Percentiles rank a stretch among this genome's conserved stretches.
phyloP scores from a whole-genome alignment of 2,113 vertebrate genomes.

The Micromys minutus region DNA sequence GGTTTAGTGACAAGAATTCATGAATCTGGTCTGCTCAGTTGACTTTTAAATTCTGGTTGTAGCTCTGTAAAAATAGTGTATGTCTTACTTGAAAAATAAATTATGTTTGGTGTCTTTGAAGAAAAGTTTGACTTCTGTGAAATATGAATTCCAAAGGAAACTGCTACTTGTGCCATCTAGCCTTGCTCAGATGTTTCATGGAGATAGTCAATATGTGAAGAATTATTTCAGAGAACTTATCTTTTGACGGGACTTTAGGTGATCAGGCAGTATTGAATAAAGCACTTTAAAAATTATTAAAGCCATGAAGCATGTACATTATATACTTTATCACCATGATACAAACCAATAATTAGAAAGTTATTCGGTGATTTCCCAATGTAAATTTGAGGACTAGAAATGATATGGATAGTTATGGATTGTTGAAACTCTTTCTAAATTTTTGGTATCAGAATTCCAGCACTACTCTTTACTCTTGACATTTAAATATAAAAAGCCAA shows the following conservation, averaged over 20 bases:
- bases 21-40: not conserved
- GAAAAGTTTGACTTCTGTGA: not conserved
- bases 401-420: no score
- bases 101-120: not conserved
- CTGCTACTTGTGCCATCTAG: not conserved
- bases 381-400: not conserved
- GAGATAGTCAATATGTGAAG: not conserved
- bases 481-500: constrained; percentile 15
- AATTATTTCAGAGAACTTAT: not conserved
- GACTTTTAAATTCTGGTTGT: constrained; percentile 25
- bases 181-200: not conserved
- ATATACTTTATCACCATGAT: not conserved
- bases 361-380: not conserved
- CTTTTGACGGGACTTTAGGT: not conserved
- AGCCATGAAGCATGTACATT: not conserved
- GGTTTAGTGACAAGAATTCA: constrained; percentile 22
- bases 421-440: not conserved
- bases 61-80: not conserved
- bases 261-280: not conserved
- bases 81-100: not conserved
- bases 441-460: not conserved
- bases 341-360: not conserved
- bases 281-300: not conserved
- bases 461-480: not conserved
- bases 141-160: not conserved